Evolutionary conservation across 1,140 invertebrate species (phyloP).

Genomic region (Paracyclopina nana): DNA sequence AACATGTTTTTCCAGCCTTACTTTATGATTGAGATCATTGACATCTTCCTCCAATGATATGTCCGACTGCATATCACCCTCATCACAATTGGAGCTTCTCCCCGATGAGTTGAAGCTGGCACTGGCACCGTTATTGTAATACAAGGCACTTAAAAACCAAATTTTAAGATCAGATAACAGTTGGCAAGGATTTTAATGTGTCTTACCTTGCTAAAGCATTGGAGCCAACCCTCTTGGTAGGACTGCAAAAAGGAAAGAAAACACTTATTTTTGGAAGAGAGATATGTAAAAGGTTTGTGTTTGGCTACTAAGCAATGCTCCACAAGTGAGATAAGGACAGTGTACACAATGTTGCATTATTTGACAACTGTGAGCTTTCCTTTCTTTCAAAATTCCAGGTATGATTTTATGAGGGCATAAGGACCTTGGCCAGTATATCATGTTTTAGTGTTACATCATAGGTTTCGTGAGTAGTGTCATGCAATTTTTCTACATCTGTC

Average conservation of each 20-base stretch:
- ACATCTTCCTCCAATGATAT: slow-evolving; percentile 74
- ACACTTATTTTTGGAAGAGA: not conserved
- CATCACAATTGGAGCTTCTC: slow-evolving; percentile 64
- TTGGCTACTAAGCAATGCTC: no score
- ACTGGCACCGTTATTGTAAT: slow-evolving; percentile 54
- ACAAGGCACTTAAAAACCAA: slow-evolving; percentile 23
- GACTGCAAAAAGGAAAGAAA: slow-evolving; percentile 37
- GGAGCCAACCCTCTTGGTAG: slow-evolving; percentile 49
- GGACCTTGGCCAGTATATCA: no score
- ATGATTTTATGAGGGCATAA: no score
- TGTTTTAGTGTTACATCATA: no score
- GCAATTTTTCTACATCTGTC: not conserved
- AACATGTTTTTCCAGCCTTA: no score
- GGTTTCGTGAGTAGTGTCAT: not conserved
- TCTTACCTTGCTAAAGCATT: slow-evolving; percentile 67
- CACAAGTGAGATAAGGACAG: not conserved
- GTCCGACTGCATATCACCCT: slow-evolving; percentile 77
- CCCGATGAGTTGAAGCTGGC: slow-evolving; percentile 74
- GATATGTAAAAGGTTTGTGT: no score
- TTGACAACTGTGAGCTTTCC: not conserved
- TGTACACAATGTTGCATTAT: not conserved
- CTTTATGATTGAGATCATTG: slow-evolving; percentile 69
- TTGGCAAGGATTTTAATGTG: not conserved
- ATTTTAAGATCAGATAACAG: slow-evolving; percentile 7
- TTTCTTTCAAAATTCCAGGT: not conserved